phyloP scores from a whole-genome alignment of 2,888 invertebrate genomes.

The Iselma pallidipennis region DNA sequence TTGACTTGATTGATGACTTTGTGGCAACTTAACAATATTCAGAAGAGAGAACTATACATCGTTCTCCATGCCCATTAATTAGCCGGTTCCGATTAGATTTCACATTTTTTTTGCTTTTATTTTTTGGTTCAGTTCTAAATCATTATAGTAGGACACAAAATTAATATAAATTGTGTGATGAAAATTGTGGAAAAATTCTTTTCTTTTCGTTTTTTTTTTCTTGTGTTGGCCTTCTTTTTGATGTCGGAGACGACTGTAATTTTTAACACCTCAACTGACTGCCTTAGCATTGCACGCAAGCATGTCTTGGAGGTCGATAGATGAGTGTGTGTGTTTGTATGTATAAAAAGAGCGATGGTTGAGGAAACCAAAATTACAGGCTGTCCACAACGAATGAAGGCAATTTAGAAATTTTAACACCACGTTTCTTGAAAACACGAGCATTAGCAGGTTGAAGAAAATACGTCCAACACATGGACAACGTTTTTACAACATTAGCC shows the following conservation, averaged over 20 bases:
- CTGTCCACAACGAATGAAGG: constrained; percentile 52
- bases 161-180: not conserved
- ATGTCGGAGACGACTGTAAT: constrained; percentile 38
- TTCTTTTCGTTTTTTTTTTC: not conserved
- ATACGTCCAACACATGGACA: constrained; percentile 34
- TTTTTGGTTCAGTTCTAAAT: too few relatives aligned
- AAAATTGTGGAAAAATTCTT: not conserved
- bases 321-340: not conserved
- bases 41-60: constrained; percentile 29
- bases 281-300: constrained; percentile 43
- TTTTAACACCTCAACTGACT: constrained; percentile 34
- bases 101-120: too few relatives aligned
- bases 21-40: constrained; percentile 49
- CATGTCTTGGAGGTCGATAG: constrained; percentile 34
- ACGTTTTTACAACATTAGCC: constrained; percentile 25
- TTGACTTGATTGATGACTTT: constrained; percentile 47
- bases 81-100: not conserved
- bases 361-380: constrained; percentile 55
- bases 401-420: constrained; percentile 56
- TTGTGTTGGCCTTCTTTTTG: too few relatives aligned
- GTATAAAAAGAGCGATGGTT: constrained; percentile 37
- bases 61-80: not conserved
- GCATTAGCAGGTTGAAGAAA: constrained; percentile 44
- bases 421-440: constrained; percentile 45
- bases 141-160: too few relatives aligned